A percentile compares a stretch with the other conserved stretches of the same genome.
phyloP scores from a whole-genome alignment of 2,888 invertebrate genomes.

The Drosophila anceps region DNA sequence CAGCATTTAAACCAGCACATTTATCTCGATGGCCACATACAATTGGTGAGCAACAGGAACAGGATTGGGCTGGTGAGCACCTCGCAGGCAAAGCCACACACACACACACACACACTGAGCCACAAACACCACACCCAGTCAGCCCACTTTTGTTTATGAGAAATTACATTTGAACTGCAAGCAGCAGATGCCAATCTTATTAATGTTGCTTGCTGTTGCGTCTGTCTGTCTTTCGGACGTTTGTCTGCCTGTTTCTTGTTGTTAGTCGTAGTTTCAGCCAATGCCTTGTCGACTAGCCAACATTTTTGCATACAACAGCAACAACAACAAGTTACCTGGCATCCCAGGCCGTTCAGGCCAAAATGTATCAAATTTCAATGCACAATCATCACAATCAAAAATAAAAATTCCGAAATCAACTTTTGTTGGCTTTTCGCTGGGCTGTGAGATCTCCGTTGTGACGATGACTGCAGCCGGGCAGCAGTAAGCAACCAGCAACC shows the following conservation, averaged over 20 bases:
- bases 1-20: constrained; percentile 43
- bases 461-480: constrained; percentile 53
- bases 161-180: constrained; percentile 79
- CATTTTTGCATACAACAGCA: constrained; percentile 74
- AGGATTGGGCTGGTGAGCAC: constrained; percentile 15
- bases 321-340: constrained; percentile 47
- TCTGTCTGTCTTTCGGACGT: constrained; percentile 11
- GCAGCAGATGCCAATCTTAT: constrained; percentile 79
- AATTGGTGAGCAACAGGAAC: constrained; percentile 39
- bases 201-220: constrained; percentile 67
- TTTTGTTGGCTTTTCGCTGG: constrained; percentile 50
- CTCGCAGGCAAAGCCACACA: background rate
- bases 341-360: constrained; percentile 65
- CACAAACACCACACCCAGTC: constrained; percentile 57
- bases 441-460: constrained; percentile 47
- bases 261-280: constrained; percentile 59
- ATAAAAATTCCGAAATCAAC: constrained; percentile 81
- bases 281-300: constrained; percentile 77
- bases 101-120: background rate
- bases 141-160: constrained; percentile 77
- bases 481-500: constrained; percentile 38
- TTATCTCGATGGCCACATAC: constrained; percentile 69
- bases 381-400: constrained; percentile 83
- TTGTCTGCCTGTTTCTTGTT: constrained; percentile 29
- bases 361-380: constrained; percentile 85